Percentiles rank a stretch among this genome's conserved stretches.
phyloP scores from a whole-genome alignment of 2,113 vertebrate genomes.

The Gavialis gangeticus region DNA sequence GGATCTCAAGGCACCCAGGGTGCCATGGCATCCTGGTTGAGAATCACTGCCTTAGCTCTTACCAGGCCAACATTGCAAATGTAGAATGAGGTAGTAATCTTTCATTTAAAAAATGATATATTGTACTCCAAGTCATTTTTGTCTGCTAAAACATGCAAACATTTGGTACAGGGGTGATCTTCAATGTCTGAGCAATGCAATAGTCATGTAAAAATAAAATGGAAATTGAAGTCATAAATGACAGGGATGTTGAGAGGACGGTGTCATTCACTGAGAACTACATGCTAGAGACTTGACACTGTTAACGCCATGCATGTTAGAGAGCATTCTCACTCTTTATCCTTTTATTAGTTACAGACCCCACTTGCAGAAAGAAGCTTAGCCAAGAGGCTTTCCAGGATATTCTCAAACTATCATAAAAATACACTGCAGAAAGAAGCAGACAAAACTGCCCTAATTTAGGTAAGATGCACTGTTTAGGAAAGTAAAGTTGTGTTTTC shows the following conservation, averaged over 20 bases:
- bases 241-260: background rate
- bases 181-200: background rate
- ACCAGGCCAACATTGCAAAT: background rate
- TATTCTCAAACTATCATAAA: conserved; percentile 15
- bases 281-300: background rate
- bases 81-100: background rate
- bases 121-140: background rate
- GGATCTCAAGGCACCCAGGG: no score
- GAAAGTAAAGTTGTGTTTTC: background rate
- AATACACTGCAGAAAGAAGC: conserved; percentile 32
- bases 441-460: background rate
- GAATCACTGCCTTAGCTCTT: no score
- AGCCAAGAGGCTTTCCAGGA: background rate
- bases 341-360: background rate
- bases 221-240: background rate
- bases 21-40: no score
- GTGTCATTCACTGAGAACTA: background rate
- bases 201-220: background rate
- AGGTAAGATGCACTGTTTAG: background rate
- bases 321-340: background rate
- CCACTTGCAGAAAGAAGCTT: background rate
- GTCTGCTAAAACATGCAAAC: background rate
- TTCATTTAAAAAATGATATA: background rate
- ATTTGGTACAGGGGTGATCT: background rate
- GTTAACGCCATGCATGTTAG: no score